These are phyloP conservation scores for Drosophila lacteicornis DNA, from an alignment of 1,140 invertebrate genomes.

Conservation along the genomic window DNA sequence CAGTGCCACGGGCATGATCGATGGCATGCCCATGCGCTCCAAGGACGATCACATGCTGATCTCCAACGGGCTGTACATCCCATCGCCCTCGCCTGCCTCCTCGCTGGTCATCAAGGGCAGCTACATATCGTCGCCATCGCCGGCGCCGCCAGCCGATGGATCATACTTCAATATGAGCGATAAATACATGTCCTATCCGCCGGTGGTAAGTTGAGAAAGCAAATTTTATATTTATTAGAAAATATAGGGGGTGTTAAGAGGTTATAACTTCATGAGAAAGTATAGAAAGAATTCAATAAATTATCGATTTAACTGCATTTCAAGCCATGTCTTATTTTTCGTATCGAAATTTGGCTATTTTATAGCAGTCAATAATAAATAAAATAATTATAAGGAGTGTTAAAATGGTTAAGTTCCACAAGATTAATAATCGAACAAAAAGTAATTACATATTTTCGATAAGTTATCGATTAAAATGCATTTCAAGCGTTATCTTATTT, in stretches of 20 bases:
- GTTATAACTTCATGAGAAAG: not conserved
- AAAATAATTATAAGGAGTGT: too few relatives aligned
- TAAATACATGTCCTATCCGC: slow-evolving; percentile 89
- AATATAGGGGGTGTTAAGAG: fast-evolving
- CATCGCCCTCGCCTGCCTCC: slow-evolving; percentile 77
- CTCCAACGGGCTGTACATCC: slow-evolving; percentile 77
- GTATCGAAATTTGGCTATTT: too few relatives aligned
- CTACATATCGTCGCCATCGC: slow-evolving; percentile 86
- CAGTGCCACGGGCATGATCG: slow-evolving; percentile 69
- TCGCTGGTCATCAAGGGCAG: slow-evolving; percentile 81
- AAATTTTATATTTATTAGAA: too few relatives aligned
- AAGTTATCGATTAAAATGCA: not conserved
- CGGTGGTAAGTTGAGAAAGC: slow-evolving; percentile 85
- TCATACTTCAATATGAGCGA: slow-evolving; percentile 93
- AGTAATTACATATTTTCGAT: too few relatives aligned
- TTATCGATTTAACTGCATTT: not conserved
- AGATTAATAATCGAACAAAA: too few relatives aligned
- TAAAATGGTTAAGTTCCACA: too few relatives aligned
- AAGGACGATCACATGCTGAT: slow-evolving; percentile 82
- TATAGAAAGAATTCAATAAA: not conserved
- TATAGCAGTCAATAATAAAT: too few relatives aligned
- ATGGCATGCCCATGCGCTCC: slow-evolving; percentile 76
- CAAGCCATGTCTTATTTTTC: not conserved
- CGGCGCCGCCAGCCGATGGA: slow-evolving; percentile 91
- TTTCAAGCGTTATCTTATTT: not conserved